Evolutionary conservation across 1,140 invertebrate genomes (phyloP), one percentile per base, ranked within the genome.

Genomic region (Polypedilum pembai): DNA sequence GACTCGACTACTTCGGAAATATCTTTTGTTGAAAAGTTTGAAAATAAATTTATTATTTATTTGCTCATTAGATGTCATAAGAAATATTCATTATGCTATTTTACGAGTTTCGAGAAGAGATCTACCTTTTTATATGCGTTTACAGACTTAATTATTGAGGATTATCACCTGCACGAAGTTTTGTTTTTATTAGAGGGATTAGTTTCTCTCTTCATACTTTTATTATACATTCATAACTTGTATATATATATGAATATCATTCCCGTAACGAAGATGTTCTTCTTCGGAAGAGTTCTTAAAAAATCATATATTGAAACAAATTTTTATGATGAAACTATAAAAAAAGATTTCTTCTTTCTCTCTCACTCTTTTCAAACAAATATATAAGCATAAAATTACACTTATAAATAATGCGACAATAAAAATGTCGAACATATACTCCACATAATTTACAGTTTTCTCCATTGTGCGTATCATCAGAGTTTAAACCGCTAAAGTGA

Each of bases 11-110:
- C 17, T 18, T 21, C 20, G 17, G 65, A 69, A 21, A 69, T 18
- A 8, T 69, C 17, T 69, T 69, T 69, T 21, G 17, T 69, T 69
- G 65, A 69, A 69, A 69, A 69, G 15, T 69, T 21, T 69, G 45
- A 56, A 45, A 56, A 56, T 69, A 69, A 69, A 69, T 69, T 69
- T 69, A 69, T 69, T 69, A 69, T 69, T 69, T 69, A 69, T 69
- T 69, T 69, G 65, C 20, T 21, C 45, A 56, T 18, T 69, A 69
- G 15, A 69, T 69, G 65, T 69, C 65, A 69, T 69, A 69, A n/a
- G 65, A 69, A 69, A 69, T 69, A 20, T 69, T 69, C 65, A 69
- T 69, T 69, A 69, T n/a, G 17, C 15, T 69, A 69, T 69, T 69
- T 69, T 69, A 69, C 65, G 65, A 69, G 65, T 20, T 69, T 69